Evolutionary conservation across 2,797 vertebrate species (phyloP).

Genomic region (Crocidura indochinensis): DNA sequence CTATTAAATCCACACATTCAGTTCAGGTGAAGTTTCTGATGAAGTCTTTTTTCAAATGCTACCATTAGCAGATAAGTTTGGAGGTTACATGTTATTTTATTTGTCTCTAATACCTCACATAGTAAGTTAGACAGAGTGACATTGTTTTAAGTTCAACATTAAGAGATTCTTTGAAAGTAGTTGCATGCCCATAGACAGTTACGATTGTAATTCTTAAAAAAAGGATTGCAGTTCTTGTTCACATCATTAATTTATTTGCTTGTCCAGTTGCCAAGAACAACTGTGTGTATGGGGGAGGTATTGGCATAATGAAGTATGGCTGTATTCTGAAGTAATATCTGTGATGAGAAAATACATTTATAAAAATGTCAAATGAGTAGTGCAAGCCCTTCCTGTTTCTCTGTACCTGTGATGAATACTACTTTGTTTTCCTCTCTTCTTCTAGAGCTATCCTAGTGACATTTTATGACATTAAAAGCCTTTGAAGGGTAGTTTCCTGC

Average conservation of each 20-base stretch:
- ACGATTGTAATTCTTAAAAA: slow-evolving; percentile 13
- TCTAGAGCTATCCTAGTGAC: background rate
- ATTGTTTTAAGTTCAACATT: slow-evolving; percentile 22
- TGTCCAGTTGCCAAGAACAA: slow-evolving; percentile 57
- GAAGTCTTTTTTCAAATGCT: background rate
- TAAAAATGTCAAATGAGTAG: slow-evolving; percentile 45
- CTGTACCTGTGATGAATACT: background rate
- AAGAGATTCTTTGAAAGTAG: slow-evolving; percentile 30
- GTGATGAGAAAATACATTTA: slow-evolving; percentile 51
- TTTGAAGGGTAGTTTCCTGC: slow-evolving; percentile 46
- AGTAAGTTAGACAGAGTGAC: background rate
- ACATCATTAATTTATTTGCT: slow-evolving; percentile 61
- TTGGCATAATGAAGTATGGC: too few species aligned
- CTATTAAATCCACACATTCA: slow-evolving; percentile 33
- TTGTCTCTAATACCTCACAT: background rate
- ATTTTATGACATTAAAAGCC: slow-evolving; percentile 14
- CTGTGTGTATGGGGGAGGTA: slow-evolving; percentile 58
- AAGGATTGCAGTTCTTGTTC: background rate
- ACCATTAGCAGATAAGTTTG: background rate
- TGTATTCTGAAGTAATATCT: slow-evolving; percentile 62
- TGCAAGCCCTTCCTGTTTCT: slow-evolving; percentile 8
- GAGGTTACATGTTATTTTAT: background rate
- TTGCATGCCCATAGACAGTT: slow-evolving; percentile 46
- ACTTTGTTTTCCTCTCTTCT: slow-evolving; percentile 37
- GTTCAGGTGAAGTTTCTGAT: background rate